Conservation (phyloP, 2,797 vertebrate species). For the Danio tinwini region DNA sequence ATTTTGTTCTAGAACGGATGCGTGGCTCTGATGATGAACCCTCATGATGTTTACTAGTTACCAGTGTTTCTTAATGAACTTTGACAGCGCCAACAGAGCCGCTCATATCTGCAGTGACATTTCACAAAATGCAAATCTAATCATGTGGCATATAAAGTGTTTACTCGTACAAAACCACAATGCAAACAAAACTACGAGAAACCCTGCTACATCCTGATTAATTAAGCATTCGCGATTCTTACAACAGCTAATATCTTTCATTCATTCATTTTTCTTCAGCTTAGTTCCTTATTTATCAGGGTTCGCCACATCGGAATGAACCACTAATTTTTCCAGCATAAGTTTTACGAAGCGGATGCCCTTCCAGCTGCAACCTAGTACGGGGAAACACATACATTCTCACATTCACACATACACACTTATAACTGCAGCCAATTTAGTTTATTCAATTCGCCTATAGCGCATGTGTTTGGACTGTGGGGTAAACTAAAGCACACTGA, state of each 20-base stretch:
- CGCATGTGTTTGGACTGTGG: no score
- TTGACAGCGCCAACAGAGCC: slow-evolving; percentile 17
- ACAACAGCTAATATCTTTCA: slow-evolving; percentile 18
- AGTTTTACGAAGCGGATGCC: no score
- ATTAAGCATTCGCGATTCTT: not conserved
- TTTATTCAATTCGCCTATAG: no score
- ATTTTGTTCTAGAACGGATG: not conserved
- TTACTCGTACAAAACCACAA: slow-evolving; percentile 9
- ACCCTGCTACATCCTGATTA: not conserved
- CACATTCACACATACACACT: no score
- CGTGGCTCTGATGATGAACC: not conserved
- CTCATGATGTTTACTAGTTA: not conserved
- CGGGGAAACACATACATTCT: no score
- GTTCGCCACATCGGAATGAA: no score
- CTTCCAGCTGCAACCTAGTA: no score
- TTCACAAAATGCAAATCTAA: slow-evolving; percentile 16
- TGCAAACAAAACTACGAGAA: slow-evolving; percentile 21
- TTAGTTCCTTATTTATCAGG: no score
- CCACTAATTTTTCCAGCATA: no score
- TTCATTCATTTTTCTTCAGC: no score
- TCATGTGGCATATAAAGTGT: not conserved
- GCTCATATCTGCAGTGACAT: slow-evolving; percentile 24
- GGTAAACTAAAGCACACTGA: no score
- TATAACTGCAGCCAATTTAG: no score
- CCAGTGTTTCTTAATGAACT: slow-evolving; percentile 31